phyloP scores from a whole-genome alignment of 2,888 invertebrate species.

The Amiota minor region DNA sequence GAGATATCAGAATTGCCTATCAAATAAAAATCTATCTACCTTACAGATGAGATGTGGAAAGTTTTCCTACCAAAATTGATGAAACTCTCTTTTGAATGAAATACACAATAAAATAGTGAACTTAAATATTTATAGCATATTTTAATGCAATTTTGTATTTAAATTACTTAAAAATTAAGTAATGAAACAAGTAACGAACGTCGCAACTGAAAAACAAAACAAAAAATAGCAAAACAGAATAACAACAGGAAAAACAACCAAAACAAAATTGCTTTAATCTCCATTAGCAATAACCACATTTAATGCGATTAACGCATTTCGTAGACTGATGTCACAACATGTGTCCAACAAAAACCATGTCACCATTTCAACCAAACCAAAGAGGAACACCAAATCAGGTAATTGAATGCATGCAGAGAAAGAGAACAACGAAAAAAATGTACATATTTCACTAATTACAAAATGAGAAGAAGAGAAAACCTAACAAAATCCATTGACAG shows the following conservation, averaged over 20 bases:
- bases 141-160: too few relatives aligned
- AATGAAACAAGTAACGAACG: too few relatives aligned
- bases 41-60: too few relatives aligned
- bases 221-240: slow-evolving; percentile 4
- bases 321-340: not conserved
- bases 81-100: too few relatives aligned
- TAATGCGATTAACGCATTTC: slow-evolving; percentile 44
- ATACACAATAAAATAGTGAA: too few relatives aligned
- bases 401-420: slow-evolving; percentile 1
- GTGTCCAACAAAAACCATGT: slow-evolving; percentile 30
- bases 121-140: too few relatives aligned
- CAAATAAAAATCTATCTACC: too few relatives aligned
- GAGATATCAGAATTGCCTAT: too few relatives aligned
- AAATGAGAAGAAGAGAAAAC: not conserved
- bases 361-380: slow-evolving; percentile 34
- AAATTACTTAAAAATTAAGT: too few relatives aligned
- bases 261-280: slow-evolving; percentile 38
- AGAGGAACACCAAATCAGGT: slow-evolving; percentile 38
- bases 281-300: slow-evolving; percentile 49
- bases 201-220: too few relatives aligned
- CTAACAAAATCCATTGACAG: slow-evolving; percentile 24
- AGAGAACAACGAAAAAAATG: not conserved
- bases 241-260: not conserved
- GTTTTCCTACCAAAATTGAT: too few relatives aligned
- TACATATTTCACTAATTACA: slow-evolving; percentile 20